Conservation (phyloP, 2,888 invertebrate genomes). For the Ennomos quercinarius region DNA sequence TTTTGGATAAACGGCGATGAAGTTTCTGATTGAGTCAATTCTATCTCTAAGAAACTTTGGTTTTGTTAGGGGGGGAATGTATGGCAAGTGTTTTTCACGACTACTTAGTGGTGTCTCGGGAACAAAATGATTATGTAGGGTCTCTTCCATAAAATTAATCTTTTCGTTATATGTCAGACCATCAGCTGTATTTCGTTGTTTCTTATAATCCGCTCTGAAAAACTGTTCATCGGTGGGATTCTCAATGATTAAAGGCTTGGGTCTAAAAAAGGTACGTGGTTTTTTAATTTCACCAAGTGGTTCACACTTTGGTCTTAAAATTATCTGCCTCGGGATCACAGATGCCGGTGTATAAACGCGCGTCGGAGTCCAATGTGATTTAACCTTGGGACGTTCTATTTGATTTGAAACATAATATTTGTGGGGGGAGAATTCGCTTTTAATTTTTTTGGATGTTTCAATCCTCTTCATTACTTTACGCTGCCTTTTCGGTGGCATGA, state of each 20-base stretch:
- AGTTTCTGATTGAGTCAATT: conserved; percentile 53
- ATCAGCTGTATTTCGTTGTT: conserved; percentile 39
- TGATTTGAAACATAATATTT: conserved; percentile 5
- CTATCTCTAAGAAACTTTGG: conserved; percentile 53
- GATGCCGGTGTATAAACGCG: conserved; percentile 22
- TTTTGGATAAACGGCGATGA: conserved; percentile 44
- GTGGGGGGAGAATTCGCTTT: conserved; percentile 26
- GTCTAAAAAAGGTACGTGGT: conserved; percentile 29
- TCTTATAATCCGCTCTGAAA: conserved; percentile 43
- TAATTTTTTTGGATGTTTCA: conserved; percentile 45
- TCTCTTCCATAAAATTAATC: conserved; percentile 41
- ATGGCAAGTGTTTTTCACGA: conserved; percentile 43
- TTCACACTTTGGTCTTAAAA: conserved; percentile 54
- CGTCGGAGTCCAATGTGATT: conserved; percentile 17
- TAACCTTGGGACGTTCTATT: too few relatives aligned
- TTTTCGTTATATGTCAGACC: conserved; percentile 49
- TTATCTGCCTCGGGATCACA: conserved; percentile 37
- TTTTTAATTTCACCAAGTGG: conserved; percentile 31
- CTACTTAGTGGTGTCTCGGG: conserved; percentile 25
- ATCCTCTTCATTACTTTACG: conserved; percentile 51
- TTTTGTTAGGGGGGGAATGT: conserved; percentile 39
- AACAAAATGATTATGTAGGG: conserved; percentile 32
- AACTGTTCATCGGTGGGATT: conserved; percentile 42
- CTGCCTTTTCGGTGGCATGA: conserved; percentile 39
- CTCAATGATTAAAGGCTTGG: conserved; percentile 48